These are phyloP conservation scores for Todiramphus chloris DNA, from an alignment of 2,113 vertebrate species.

Conservation along the genomic window DNA sequence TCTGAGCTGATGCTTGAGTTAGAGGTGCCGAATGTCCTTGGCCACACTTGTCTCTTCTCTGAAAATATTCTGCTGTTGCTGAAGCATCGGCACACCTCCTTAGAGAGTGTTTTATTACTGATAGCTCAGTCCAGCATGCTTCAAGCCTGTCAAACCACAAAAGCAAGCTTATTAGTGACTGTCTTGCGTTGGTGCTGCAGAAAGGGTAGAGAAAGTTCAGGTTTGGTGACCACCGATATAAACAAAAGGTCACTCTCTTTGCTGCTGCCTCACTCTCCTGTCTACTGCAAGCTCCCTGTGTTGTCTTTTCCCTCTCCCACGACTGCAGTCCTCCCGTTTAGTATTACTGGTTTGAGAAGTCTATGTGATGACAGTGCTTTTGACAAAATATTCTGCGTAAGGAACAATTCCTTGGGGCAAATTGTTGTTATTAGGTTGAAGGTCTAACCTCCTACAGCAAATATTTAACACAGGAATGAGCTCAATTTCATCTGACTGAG, in stretches of 20 bases:
- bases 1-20: background rate
- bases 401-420: background rate
- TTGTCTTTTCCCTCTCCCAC: background rate
- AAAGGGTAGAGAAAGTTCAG: background rate
- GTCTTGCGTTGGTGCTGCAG: background rate
- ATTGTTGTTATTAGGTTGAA: background rate
- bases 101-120: background rate
- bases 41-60: background rate
- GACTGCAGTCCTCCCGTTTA: background rate
- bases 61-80: background rate
- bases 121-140: background rate
- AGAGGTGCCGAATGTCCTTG: background rate
- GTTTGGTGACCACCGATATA: background rate
- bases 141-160: background rate
- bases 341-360: background rate
- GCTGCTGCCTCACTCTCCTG: background rate
- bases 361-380: background rate
- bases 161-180: background rate
- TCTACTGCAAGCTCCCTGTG: background rate
- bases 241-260: background rate
- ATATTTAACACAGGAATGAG: background rate
- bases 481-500: background rate
- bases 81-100: background rate
- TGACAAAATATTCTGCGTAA: background rate
- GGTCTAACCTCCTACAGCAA: background rate